Evolutionary conservation across 2,888 invertebrate species (phyloP), one percentile per base, ranked within the genome.

Genomic region (Emmelina monodactyla): DNA sequence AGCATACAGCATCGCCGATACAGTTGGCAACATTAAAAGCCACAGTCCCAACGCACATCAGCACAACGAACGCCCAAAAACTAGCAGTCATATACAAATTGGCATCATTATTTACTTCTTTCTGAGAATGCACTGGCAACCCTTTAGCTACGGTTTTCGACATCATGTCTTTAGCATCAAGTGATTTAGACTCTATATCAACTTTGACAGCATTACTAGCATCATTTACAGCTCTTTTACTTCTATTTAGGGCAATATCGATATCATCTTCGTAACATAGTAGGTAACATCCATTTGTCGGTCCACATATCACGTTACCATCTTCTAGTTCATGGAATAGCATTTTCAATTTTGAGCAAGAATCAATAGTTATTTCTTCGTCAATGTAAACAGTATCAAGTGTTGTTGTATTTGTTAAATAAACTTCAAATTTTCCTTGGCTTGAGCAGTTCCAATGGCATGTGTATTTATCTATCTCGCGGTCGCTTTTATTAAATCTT

Each of bases 1-100:
- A 94, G 60, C 94, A 93, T 16, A 95, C 88, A 1, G 94, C 93
- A 64, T 96, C 96, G 25, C 91, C 90, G 25, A 95, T 88, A 31
- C 90, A 92, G 52, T 94, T 91, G 19, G 88, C 85, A 0, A 95
- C 93, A 59, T 92, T 92, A 55, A 88, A 92, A 2, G 89, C 88
- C 38, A 92, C 88, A 2, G 86, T 89, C 16, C 91, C 91, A 1
- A 89, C 43, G 29, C 88, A 87, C 81, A 90, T 85, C 14, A 91
- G 61, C 1, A 87, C 44, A 0, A 91, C 85, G 47, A 90, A 92
- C 2, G 82, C 72, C 91, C 90, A 91, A 60, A 92, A 92, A 0
- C 83, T 80, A 0, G 67, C 50, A 0, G 86, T 84, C 39, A 66
- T 66, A 48, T 89, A 89, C 12, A 89, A 61, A 41, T 47, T 63